Conservation (phyloP, 2,113 vertebrate genomes). For the Athene cunicularia region DNA sequence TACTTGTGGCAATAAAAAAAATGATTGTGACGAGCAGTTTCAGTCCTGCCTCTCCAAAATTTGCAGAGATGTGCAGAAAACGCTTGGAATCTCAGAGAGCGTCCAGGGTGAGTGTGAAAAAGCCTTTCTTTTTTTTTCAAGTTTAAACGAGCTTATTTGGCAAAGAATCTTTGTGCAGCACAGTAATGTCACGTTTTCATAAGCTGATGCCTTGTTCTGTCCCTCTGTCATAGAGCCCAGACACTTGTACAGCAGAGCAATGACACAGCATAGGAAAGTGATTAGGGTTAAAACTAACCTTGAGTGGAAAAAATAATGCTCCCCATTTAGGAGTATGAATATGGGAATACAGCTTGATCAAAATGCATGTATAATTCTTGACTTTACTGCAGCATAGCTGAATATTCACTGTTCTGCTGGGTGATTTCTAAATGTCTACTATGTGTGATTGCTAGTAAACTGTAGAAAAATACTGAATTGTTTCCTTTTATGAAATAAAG, state of each 20-base stretch:
- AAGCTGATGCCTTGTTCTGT: background rate
- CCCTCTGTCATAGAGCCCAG: background rate
- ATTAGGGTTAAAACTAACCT: background rate
- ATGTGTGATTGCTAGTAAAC: background rate
- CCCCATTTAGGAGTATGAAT: background rate
- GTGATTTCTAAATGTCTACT: background rate
- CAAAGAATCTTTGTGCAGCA: background rate
- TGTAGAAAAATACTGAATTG: background rate
- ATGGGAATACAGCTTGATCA: background rate
- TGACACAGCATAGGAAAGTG: background rate
- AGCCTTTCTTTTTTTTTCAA: background rate
- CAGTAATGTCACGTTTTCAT: background rate
- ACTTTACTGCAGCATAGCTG: background rate
- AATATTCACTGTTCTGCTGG: background rate
- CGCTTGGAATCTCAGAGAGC: slow-evolving; percentile 85
- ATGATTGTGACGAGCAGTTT: slow-evolving; percentile 91
- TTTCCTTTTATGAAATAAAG: background rate
- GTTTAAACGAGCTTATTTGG: background rate
- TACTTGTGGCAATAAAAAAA: slow-evolving; percentile 88
- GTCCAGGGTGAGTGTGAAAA: slow-evolving; percentile 84
- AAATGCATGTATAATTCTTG: background rate
- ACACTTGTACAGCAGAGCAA: background rate
- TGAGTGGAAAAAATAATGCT: background rate
- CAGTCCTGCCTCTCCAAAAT: slow-evolving; percentile 92
- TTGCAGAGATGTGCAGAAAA: slow-evolving; percentile 90